These are phyloP conservation scores for Pollenia labialis DNA, from an alignment of 2,888 invertebrate species.

Conservation along the genomic window DNA sequence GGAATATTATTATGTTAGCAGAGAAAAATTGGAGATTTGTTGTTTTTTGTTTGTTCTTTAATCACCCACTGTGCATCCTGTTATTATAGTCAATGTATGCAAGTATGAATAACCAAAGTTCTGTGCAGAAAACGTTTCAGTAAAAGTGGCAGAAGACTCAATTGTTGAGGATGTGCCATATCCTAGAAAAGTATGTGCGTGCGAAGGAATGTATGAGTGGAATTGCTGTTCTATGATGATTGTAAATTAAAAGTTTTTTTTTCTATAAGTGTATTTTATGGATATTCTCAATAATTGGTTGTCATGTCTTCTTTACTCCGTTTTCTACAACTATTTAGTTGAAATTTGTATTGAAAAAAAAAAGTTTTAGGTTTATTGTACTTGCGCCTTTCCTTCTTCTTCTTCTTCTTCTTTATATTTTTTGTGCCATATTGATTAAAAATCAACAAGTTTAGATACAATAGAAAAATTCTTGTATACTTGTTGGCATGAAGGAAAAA, in stretches of 20 bases:
- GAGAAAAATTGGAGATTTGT: no score
- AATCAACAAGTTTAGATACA: conserved; percentile 44
- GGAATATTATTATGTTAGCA: no score
- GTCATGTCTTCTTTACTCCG: conserved; percentile 24
- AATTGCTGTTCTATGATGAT: not conserved
- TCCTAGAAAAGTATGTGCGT: not conserved
- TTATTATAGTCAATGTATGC: no score
- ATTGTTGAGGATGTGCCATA: not conserved
- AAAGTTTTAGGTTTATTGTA: not conserved
- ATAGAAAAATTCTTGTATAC: conserved; percentile 1
- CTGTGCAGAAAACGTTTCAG: no score
- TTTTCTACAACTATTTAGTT: conserved; percentile 24
- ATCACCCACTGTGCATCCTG: no score
- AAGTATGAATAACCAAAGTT: no score
- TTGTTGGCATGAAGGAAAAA: not conserved
- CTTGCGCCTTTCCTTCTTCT: not conserved
- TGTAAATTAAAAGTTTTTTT: conserved; percentile 1
- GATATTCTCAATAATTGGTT: conserved; percentile 35
- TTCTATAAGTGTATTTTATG: not conserved
- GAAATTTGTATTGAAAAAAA: not conserved
- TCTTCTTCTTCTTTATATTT: no score
- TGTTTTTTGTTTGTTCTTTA: no score
- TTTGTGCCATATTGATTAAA: not conserved
- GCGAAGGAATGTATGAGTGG: not conserved
- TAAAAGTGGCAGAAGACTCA: not conserved